Evolutionary conservation across 2,113 vertebrate species (phyloP).

Genomic region (Lethenteron reissneri): DNA sequence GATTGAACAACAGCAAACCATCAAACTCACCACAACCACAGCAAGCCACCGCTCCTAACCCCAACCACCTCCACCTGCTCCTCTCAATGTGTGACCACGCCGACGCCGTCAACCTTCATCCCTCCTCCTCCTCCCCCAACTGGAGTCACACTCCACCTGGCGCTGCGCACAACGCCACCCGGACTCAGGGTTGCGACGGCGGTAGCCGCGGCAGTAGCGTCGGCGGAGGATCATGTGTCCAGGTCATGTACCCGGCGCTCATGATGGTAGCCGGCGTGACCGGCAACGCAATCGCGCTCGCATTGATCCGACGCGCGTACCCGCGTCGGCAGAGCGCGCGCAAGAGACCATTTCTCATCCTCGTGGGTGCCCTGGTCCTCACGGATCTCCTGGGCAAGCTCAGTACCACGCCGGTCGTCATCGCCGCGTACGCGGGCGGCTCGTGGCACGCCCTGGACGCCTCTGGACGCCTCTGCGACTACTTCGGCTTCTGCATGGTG

Average conservation of each 20-base stretch:
- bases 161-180: no score
- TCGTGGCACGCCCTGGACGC: constrained; percentile 46
- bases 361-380: constrained; percentile 64
- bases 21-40: no score
- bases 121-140: no score
- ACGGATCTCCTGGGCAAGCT: constrained; percentile 72
- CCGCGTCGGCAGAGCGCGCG: constrained; percentile 42
- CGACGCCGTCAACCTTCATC: no score
- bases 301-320: constrained; percentile 53
- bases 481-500: constrained; percentile 78
- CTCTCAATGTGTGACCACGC: no score
- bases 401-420: constrained; percentile 71
- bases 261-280: constrained; percentile 77
- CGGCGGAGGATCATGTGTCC: no score
- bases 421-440: constrained; percentile 49
- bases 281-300: constrained; percentile 63
- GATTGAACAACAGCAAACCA: no score
- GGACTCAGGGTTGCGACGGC: no score
- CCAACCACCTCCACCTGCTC: no score
- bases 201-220: no score
- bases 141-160: no score
- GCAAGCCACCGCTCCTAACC: no score
- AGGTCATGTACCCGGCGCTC: constrained; percentile 26
- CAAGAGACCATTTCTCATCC: constrained; percentile 66
- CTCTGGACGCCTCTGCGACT: constrained; percentile 42